Percentiles rank a stretch among this genome's conserved stretches.
Conservation (phyloP, 2,113 vertebrate genomes). For the Archilochus colubris region DNA sequence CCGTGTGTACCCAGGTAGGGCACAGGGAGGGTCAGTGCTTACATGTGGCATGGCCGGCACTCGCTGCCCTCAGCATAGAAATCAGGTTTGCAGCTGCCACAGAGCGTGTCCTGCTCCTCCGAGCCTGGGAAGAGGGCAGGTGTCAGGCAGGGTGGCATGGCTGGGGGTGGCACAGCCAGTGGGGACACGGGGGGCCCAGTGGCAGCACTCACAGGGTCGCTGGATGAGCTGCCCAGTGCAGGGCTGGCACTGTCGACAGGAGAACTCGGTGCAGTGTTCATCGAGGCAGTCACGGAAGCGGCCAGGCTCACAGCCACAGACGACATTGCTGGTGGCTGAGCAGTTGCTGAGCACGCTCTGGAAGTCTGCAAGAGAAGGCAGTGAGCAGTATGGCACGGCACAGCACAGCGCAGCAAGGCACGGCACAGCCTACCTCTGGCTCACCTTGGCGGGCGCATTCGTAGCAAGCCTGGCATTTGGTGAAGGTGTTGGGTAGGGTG, state of each 20-base stretch:
- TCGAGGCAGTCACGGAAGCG: neutral
- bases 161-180: neutral
- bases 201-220: conserved; percentile 31
- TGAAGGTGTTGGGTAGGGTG: conserved; percentile 46
- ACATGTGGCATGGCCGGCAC: conserved; percentile 5
- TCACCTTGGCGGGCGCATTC: conserved; percentile 80
- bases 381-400: neutral
- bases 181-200: fast-evolving
- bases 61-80: conserved; percentile 21
- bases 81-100: conserved; percentile 62
- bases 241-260: conserved; percentile 30
- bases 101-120: neutral
- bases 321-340: neutral
- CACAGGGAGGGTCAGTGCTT: neutral
- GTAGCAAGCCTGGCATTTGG: conserved; percentile 57
- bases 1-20: fast-evolving
- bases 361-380: neutral
- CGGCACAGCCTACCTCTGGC: neutral
- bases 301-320: conserved; percentile 62
- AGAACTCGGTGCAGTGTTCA: fast-evolving
- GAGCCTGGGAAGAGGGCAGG: conserved; percentile 52
- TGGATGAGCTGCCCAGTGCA: neutral
- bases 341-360: conserved; percentile 68
- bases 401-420: fast-evolving
- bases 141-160: neutral